These are phyloP conservation scores for Agapetus fuscipes DNA, from an alignment of 2,888 invertebrate species.

Conservation along the genomic window DNA sequence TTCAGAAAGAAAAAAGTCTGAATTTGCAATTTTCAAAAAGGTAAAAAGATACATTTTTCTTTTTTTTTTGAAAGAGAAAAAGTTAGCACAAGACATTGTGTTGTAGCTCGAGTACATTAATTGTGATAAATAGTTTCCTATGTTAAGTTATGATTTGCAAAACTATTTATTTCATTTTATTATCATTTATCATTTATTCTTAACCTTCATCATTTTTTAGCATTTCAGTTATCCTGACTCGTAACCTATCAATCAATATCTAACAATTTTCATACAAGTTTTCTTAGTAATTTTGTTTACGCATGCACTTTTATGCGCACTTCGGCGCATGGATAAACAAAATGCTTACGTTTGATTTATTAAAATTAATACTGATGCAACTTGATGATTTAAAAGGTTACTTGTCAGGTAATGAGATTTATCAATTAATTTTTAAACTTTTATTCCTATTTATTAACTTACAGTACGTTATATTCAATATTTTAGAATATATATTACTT, in stretches of 20 bases:
- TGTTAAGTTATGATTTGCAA: constrained; percentile 24
- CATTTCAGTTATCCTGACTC: constrained; percentile 9
- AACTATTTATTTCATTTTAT: constrained; percentile 18
- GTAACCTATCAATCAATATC: constrained; percentile 1
- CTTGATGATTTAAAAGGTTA: background rate
- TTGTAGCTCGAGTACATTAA: constrained; percentile 13
- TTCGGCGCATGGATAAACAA: constrained; percentile 5
- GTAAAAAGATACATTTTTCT: constrained; percentile 9
- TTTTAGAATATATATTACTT: constrained; percentile 22
- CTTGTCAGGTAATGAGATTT: background rate
- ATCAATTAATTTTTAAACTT: constrained; percentile 1
- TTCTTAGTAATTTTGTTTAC: constrained; percentile 3
- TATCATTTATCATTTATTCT: constrained; percentile 5
- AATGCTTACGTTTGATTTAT: background rate
- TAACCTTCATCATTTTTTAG: background rate
- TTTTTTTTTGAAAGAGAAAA: constrained; percentile 2
- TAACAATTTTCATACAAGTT: background rate
- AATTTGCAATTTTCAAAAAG: too few relatives aligned
- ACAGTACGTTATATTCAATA: constrained; percentile 16
- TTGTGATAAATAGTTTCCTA: constrained; percentile 17
- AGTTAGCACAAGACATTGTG: constrained; percentile 7
- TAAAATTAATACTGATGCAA: background rate
- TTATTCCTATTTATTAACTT: constrained; percentile 9
- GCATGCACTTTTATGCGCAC: constrained; percentile 12
- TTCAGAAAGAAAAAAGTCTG: too few relatives aligned